phyloP scores from a whole-genome alignment of 92 coral and sea anemone genomes.

The Porites evermanni region DNA sequence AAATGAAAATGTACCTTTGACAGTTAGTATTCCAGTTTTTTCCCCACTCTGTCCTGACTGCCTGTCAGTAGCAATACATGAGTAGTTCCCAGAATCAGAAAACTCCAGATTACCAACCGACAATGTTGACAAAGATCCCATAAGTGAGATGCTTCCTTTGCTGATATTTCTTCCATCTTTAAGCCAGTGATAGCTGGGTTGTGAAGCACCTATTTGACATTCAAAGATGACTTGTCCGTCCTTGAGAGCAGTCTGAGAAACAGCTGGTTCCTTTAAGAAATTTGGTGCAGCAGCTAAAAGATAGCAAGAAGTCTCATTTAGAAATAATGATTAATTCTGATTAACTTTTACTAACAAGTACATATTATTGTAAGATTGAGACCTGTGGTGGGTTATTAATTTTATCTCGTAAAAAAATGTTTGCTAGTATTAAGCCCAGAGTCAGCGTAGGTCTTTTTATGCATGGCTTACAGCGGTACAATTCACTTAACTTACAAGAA shows the following conservation, averaged over 20 bases:
- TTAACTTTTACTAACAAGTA: no score
- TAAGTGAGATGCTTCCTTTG: slow-evolving; percentile 43
- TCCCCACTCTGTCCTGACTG: slow-evolving; percentile 7
- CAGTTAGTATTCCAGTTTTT: slow-evolving; percentile 44
- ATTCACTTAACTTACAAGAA: no score
- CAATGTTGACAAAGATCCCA: slow-evolving; percentile 33
- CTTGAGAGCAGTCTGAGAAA: slow-evolving; percentile 27
- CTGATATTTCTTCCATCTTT: slow-evolving; percentile 66
- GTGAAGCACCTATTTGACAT: slow-evolving; percentile 59
- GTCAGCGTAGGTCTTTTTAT: no score
- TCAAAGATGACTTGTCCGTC: slow-evolving; percentile 22
- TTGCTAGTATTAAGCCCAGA: no score
- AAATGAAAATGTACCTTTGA: slow-evolving; percentile 40
- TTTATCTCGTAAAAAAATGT: no score
- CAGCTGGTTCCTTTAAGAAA: slow-evolving; percentile 46
- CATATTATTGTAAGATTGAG: no score
- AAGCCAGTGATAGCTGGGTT: slow-evolving; percentile 61
- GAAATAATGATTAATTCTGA: no score
- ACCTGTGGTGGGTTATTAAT: no score
- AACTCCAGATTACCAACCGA: slow-evolving; percentile 36
- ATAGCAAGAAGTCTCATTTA: background rate
- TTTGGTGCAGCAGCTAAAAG: slow-evolving; percentile 25
- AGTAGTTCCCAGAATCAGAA: slow-evolving; percentile 62
- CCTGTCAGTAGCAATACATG: slow-evolving; percentile 54
- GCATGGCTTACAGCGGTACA: no score